Percentiles rank a stretch among this genome's conserved stretches.
phyloP scores from a whole-genome alignment of 2,113 vertebrate genomes.

The Caretta caretta region DNA sequence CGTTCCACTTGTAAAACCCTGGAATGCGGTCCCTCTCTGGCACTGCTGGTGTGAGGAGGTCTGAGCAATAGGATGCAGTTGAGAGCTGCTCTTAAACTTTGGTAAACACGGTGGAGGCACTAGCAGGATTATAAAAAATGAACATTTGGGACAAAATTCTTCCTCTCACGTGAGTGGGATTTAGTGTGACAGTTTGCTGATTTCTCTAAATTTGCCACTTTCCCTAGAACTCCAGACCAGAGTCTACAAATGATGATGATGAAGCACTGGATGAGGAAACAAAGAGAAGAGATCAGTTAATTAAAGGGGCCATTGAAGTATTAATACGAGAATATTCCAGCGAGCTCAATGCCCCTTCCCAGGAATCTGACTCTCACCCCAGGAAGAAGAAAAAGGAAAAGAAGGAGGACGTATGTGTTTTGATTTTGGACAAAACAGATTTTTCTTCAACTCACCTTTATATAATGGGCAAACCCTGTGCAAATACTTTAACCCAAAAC shows the following conservation, averaged over 20 bases:
- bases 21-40: not conserved
- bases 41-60: not conserved
- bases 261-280: conserved; percentile 97
- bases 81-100: not conserved
- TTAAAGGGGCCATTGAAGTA: conserved; percentile 96
- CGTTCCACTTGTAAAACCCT: not conserved
- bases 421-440: conserved; percentile 79
- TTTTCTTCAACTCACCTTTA: conserved; percentile 76
- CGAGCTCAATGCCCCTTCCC: conserved; percentile 95
- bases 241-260: conserved; percentile 90
- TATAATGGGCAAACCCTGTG: conserved; percentile 74
- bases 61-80: not conserved
- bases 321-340: conserved; percentile 96
- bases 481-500: conserved; percentile 69
- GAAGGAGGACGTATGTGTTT: conserved; percentile 95
- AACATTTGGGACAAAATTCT: conserved; percentile 22
- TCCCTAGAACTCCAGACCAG: conserved; percentile 84
- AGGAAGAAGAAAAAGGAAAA: conserved; percentile 98
- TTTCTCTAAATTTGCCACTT: conserved; percentile 52
- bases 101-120: not conserved
- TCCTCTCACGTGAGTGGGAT: not conserved
- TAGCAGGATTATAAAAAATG: not conserved
- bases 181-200: conserved; percentile 36
- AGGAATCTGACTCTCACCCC: conserved; percentile 94
- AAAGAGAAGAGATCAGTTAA: conserved; percentile 93